A percentile compares a stretch with the other conserved stretches of the same genome.
phyloP scores from a whole-genome alignment of 2,797 vertebrate genomes.

The Chelon labrosus region DNA sequence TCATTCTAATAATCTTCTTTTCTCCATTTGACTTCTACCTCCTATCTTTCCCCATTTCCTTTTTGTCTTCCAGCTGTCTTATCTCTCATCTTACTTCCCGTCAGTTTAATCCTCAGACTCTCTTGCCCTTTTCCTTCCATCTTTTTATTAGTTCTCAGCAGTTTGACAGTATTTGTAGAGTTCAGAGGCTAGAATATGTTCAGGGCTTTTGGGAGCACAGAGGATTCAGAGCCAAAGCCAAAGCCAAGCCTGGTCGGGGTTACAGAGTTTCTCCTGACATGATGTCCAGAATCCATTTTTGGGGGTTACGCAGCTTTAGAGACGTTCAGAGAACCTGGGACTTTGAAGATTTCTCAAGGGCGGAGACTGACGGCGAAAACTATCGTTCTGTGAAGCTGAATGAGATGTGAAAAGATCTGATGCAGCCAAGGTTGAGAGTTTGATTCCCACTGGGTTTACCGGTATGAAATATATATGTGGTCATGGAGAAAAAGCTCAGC shows the following conservation, averaged over 20 bases:
- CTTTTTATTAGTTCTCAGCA: neutral
- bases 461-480: slow-evolving; percentile 1
- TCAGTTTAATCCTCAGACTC: no score
- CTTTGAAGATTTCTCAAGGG: neutral
- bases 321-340: neutral
- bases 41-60: no score
- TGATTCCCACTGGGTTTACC: slow-evolving; percentile 1
- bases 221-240: neutral
- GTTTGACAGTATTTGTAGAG: neutral
- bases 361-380: neutral
- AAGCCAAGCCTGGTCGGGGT: neutral
- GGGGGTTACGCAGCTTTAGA: neutral
- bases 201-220: neutral
- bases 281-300: neutral
- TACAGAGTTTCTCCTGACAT: slow-evolving; percentile 10
- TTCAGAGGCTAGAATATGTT: neutral
- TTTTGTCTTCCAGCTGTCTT: no score
- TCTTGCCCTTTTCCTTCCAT: neutral
- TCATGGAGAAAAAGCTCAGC: slow-evolving; percentile 9
- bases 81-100: no score
- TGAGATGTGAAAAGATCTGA: neutral
- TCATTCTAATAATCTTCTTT: no score
- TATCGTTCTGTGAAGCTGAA: neutral
- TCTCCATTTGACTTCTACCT: no score
- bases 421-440: neutral